A percentile compares a stretch with the other conserved stretches of the same genome.
Evolutionary conservation across 1,140 invertebrate genomes (phyloP).

Genomic region (Euwallacea similis): DNA sequence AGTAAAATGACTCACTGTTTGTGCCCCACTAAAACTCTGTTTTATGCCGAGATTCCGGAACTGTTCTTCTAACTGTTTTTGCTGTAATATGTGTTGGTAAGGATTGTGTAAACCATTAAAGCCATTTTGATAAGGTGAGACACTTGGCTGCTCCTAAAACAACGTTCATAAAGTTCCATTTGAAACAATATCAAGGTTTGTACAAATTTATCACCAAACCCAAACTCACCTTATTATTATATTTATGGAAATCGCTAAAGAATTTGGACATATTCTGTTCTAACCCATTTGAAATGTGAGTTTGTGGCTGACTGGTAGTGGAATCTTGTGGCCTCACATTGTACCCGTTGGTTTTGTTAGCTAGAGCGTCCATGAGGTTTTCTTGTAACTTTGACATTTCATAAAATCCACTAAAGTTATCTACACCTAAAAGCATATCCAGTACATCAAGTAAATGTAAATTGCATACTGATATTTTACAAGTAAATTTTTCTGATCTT

Average conservation of each 20-base stretch:
- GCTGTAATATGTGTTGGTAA: conserved; percentile 43
- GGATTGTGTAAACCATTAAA: conserved; percentile 35
- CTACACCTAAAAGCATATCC: conserved; percentile 20
- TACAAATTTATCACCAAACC: neutral
- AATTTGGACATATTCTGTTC: conserved; percentile 62
- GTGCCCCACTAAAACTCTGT: conserved; percentile 31
- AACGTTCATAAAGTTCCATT: conserved; percentile 4
- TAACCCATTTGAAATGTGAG: conserved; percentile 43
- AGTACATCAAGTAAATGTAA: neutral
- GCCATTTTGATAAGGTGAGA: conserved; percentile 35
- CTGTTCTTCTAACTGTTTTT: conserved; percentile 51
- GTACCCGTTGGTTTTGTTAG: conserved; percentile 38
- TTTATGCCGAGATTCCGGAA: conserved; percentile 45
- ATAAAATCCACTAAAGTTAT: conserved; percentile 35
- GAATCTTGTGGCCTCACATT: conserved; percentile 13
- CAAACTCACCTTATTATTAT: conserved; percentile 35
- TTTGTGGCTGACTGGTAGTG: conserved; percentile 9
- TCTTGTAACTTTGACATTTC: conserved; percentile 41
- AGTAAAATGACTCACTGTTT: conserved; percentile 18
- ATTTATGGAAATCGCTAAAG: conserved; percentile 62
- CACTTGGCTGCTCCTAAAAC: conserved; percentile 22
- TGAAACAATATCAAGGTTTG: neutral
- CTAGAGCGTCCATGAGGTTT: conserved; percentile 39
- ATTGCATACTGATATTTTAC: no score
- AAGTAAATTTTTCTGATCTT: neutral